Conservation (phyloP, 2,113 vertebrate species). For the Centrocercus urophasianus region DNA sequence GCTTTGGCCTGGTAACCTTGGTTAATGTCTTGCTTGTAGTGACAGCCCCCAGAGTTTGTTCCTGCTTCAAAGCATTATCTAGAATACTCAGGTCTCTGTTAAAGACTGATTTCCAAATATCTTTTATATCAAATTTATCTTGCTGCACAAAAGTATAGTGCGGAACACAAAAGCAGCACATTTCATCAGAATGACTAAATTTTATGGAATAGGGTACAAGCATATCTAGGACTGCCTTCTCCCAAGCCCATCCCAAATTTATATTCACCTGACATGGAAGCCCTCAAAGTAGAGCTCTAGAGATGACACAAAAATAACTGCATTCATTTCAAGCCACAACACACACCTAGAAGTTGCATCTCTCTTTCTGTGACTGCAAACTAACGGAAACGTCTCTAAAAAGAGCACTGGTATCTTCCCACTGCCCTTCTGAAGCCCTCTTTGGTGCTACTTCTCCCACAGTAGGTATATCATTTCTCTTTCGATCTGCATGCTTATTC, state of each 20-base stretch:
- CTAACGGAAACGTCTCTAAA: not conserved
- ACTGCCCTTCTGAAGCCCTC: not conserved
- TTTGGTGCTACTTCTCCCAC: not conserved
- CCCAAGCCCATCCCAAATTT: not conserved
- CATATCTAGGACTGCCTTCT: not conserved
- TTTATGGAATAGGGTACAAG: not conserved
- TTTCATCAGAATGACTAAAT: not conserved
- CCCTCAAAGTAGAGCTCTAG: not conserved
- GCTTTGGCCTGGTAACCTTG: not conserved
- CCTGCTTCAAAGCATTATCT: not conserved
- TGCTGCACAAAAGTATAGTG: not conserved
- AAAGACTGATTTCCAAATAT: not conserved
- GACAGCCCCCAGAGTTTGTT: not conserved
- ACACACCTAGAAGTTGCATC: not conserved
- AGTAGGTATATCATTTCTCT: not conserved
- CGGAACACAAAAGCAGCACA: not conserved
- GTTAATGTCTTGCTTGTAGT: accelerated
- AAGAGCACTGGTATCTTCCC: not conserved
- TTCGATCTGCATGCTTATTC: not conserved
- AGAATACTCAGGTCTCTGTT: not conserved
- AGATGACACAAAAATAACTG: not conserved
- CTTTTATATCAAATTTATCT: not conserved
- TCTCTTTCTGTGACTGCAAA: not conserved
- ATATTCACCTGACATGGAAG: not conserved
- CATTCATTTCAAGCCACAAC: not conserved